Conservation (phyloP, 2,888 invertebrate genomes). For the Eupithecia pulchellata region DNA sequence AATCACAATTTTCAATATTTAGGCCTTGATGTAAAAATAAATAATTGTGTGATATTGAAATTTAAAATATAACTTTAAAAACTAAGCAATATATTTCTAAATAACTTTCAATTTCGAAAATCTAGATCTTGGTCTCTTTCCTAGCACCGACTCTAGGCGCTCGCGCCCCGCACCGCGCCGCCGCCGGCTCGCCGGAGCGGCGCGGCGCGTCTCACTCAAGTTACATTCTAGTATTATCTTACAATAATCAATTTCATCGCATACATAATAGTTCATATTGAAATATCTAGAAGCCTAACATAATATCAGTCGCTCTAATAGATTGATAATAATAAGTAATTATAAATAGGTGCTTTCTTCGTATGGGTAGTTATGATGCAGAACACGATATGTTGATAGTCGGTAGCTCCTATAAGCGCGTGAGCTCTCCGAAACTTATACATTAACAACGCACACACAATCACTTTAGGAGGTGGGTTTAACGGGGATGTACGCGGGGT, state of each 20-base stretch:
- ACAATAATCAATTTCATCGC: constrained; percentile 47
- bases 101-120: constrained; percentile 54
- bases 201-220: constrained; percentile 42
- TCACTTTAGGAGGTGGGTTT: constrained; percentile 45
- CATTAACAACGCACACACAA: too few species aligned
- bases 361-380: too few species aligned
- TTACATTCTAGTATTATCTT: constrained; percentile 55
- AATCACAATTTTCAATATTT: constrained; percentile 15
- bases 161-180: constrained; percentile 10
- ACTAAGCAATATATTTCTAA: constrained; percentile 45
- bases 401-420: too few species aligned
- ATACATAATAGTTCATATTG: constrained; percentile 50
- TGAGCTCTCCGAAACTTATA: too few species aligned
- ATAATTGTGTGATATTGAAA: not conserved
- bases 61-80: constrained; percentile 25
- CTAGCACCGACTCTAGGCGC: constrained; percentile 65
- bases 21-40: not conserved
- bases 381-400: too few species aligned
- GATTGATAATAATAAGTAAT: too few species aligned
- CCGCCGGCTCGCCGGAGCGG: not conserved
- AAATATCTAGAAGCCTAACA: constrained; percentile 53
- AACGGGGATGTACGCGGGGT: constrained; percentile 40
- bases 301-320: constrained; percentile 52
- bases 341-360: too few species aligned
- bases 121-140: constrained; percentile 74